Evolutionary conservation across 2,888 invertebrate genomes (phyloP).

Genomic region (Thyatira batis): DNA sequence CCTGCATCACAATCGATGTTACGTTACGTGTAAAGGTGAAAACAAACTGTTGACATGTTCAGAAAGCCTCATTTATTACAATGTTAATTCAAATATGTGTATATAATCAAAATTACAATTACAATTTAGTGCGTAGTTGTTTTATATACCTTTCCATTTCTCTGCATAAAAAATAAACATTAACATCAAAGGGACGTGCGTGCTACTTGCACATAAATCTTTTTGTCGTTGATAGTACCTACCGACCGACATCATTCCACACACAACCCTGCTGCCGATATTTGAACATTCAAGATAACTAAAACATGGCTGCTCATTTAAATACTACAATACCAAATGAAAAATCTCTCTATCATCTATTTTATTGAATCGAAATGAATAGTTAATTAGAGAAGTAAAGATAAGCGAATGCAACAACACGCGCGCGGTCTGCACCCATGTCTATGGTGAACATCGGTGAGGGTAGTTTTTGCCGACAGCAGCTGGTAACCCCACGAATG

Average conservation of each 20-base stretch:
- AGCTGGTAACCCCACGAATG: constrained; percentile 79
- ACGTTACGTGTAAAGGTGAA: constrained; percentile 29
- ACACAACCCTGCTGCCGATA: neutral
- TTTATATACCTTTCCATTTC: neutral
- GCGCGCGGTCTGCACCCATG: constrained; percentile 28
- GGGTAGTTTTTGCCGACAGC: constrained; percentile 78
- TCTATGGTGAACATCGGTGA: constrained; percentile 33
- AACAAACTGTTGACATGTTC: neutral
- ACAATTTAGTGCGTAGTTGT: neutral
- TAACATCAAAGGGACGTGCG: neutral
- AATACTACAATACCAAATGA: neutral
- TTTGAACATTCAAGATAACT: neutral
- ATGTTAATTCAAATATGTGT: neutral
- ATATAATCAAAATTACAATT: neutral
- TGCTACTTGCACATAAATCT: neutral
- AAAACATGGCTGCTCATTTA: neutral
- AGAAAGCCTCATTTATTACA: neutral
- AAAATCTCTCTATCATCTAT: constrained; percentile 6
- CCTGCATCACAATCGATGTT: constrained; percentile 68
- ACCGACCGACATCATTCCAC: neutral
- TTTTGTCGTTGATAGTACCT: neutral
- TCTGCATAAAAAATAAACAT: neutral
- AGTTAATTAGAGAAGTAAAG: constrained; percentile 25
- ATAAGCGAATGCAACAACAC: constrained; percentile 27
- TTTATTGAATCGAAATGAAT: constrained; percentile 20